A percentile compares a stretch with the other conserved stretches of the same genome.
phyloP scores from a whole-genome alignment of 64 coral and sea anemone genomes.

The Catalaphyllia jardinei region DNA sequence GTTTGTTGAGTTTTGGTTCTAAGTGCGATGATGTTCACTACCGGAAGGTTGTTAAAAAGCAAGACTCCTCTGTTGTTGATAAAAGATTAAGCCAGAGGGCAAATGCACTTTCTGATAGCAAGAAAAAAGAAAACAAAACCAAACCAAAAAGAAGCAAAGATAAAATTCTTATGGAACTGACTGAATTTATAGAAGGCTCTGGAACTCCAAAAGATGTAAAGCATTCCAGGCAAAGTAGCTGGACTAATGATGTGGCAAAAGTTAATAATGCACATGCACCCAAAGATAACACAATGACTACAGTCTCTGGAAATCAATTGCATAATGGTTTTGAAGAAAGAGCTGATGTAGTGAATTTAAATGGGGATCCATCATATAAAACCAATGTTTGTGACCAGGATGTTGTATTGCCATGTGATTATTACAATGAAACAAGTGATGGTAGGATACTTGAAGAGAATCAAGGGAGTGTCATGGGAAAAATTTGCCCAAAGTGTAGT shows the following conservation, averaged over 20 bases:
- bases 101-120: constrained; percentile 3
- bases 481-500: constrained; percentile 69
- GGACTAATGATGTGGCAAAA: neutral
- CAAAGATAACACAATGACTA: neutral
- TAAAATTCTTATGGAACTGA: constrained; percentile 84
- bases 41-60: constrained; percentile 19
- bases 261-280: neutral
- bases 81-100: neutral
- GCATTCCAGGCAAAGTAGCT: constrained; percentile 18
- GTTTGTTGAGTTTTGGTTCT: constrained; percentile 51
- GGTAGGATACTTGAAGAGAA: neutral
- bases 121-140: constrained; percentile 9
- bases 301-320: neutral
- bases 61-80: neutral
- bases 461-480: constrained; percentile 21
- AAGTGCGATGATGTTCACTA: constrained; percentile 44
- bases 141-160: constrained; percentile 78
- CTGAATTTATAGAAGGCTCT: constrained; percentile 63
- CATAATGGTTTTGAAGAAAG: neutral
- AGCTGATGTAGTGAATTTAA: neutral
- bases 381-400: neutral
- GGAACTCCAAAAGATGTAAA: constrained; percentile 3
- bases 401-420: neutral
- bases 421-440: neutral
- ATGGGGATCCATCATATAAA: neutral